Percentiles rank a stretch among this genome's conserved stretches.
phyloP scores from a whole-genome alignment of 2,113 vertebrate species.

The Lepisosteus oculatus region DNA sequence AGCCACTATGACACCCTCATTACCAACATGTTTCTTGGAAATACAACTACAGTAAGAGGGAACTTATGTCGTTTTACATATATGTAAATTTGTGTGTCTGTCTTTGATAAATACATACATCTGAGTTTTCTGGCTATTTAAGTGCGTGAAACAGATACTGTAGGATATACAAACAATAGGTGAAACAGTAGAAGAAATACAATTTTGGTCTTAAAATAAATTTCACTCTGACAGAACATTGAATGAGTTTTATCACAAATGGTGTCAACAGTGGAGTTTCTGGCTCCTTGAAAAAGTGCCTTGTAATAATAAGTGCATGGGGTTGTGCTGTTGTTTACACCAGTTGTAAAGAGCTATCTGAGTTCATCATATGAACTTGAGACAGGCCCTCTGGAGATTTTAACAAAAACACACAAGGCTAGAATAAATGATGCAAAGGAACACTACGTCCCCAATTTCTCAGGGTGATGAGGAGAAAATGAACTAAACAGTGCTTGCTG shows the following conservation, averaged over 20 bases:
- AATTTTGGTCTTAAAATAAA: too few relatives aligned
- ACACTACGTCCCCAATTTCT: conserved; percentile 5
- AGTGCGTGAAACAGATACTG: too few relatives aligned
- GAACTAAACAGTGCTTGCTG: conserved; percentile 6
- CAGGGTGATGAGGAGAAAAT: conserved; percentile 7
- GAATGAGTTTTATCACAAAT: neutral
- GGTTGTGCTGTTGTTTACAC: neutral
- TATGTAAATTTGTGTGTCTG: too few relatives aligned
- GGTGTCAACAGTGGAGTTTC: neutral
- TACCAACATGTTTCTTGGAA: too few relatives aligned
- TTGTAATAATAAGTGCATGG: neutral
- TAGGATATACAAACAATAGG: too few relatives aligned
- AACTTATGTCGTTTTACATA: too few relatives aligned
- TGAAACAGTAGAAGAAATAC: too few relatives aligned
- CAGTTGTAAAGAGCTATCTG: neutral
- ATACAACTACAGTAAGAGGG: too few relatives aligned
- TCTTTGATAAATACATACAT: too few relatives aligned
- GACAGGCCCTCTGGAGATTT: neutral
- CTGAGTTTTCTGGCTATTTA: too few relatives aligned
- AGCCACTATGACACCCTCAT: too few relatives aligned
- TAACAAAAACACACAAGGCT: neutral
- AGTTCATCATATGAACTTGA: conserved; percentile 5
- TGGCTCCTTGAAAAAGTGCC: neutral
- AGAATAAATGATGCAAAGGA: neutral
- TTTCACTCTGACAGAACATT: neutral